These are phyloP conservation scores for Paedocypris sp. DNA, from an alignment of 2,113 vertebrate species.

Conservation along the genomic window DNA sequence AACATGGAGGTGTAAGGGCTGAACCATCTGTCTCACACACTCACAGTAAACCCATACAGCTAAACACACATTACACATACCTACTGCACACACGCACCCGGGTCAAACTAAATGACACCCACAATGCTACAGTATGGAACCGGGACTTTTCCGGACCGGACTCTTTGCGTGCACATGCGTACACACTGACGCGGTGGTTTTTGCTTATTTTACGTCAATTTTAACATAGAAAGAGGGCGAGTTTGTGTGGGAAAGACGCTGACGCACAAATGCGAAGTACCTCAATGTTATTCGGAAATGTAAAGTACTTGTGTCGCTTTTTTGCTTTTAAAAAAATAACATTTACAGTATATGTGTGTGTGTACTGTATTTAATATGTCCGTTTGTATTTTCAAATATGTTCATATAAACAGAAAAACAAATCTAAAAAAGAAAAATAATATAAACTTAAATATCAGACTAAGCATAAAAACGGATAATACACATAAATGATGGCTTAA, in stretches of 20 bases:
- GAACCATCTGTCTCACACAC: slow-evolving; percentile 16
- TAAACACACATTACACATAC: slow-evolving; percentile 31
- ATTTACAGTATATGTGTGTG: no score
- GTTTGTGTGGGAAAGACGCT: not conserved
- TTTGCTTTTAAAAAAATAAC: no score
- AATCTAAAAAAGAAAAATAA: no score
- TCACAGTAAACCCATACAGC: slow-evolving; percentile 22
- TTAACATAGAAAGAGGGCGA: not conserved
- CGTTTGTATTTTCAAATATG: no score
- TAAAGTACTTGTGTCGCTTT: no score
- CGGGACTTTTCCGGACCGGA: not conserved
- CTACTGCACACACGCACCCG: slow-evolving; percentile 8
- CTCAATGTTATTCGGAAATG: no score
- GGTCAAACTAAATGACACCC: not conserved
- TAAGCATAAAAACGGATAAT: no score
- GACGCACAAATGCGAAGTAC: slow-evolving; percentile 14
- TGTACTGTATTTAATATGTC: no score
- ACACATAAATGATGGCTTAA: no score
- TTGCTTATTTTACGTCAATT: not conserved
- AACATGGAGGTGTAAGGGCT: slow-evolving; percentile 28
- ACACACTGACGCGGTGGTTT: not conserved
- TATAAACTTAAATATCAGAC: no score
- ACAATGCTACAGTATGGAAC: not conserved
- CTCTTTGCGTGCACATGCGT: not conserved
- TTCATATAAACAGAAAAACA: no score